Percentiles rank a stretch among this genome's conserved stretches.
These are phyloP conservation scores for Athene cunicularia DNA, from an alignment of 2,113 vertebrate species.

Conservation along the genomic window DNA sequence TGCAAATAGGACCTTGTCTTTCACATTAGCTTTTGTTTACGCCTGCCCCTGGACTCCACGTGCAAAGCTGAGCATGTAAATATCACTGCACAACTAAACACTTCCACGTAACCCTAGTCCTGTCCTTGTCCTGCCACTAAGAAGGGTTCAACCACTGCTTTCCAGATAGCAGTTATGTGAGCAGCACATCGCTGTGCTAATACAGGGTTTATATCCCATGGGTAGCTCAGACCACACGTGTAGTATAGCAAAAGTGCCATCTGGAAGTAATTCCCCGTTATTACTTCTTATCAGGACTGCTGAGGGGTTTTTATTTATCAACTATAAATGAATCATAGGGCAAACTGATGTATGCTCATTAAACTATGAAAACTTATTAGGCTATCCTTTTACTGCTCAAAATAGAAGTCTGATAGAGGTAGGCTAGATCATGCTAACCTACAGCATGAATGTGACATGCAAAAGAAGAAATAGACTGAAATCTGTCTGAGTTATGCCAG, in stretches of 20 bases:
- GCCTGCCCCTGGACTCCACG: neutral
- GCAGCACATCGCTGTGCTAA: neutral
- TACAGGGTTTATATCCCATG: neutral
- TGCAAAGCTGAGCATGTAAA: neutral
- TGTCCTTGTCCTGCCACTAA: neutral
- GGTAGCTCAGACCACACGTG: constrained; percentile 61
- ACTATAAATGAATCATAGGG: constrained; percentile 73
- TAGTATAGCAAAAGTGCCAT: constrained; percentile 66
- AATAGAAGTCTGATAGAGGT: constrained; percentile 74
- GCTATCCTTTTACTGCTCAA: constrained; percentile 59
- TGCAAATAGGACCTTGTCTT: neutral
- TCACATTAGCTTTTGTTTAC: neutral
- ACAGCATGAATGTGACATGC: constrained; percentile 56
- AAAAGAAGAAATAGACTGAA: constrained; percentile 57
- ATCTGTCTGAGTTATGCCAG: constrained; percentile 71
- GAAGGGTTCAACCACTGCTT: neutral
- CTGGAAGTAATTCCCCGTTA: constrained; percentile 78
- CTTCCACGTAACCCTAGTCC: neutral
- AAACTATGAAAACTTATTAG: constrained; percentile 73
- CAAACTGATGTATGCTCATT: constrained; percentile 73
- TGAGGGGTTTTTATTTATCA: constrained; percentile 71
- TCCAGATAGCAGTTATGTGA: neutral
- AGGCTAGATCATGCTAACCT: constrained; percentile 71
- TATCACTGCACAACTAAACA: neutral
- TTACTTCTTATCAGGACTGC: constrained; percentile 72